Conservation (phyloP, 1,140 invertebrate species). For the Platyura marginata region DNA sequence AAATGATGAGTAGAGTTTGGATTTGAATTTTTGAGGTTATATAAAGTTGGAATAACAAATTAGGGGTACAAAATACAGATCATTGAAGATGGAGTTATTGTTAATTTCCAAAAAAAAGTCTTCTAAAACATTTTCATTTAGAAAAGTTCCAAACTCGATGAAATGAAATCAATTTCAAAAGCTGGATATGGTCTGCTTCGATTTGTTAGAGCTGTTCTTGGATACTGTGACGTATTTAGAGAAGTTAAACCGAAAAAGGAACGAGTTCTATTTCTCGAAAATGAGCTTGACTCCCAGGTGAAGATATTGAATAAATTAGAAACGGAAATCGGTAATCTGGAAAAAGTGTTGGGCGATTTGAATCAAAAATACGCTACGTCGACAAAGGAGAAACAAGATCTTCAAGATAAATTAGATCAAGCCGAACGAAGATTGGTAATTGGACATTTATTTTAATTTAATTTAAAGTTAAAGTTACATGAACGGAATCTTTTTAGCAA, state of each 20-base stretch:
- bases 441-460: too few relatives aligned
- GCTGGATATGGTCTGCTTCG: conserved; percentile 68
- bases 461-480: too few relatives aligned
- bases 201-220: conserved; percentile 69
- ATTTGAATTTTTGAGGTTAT: too few relatives aligned
- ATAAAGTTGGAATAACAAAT: too few relatives aligned
- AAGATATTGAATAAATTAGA: conserved; percentile 57
- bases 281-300: conserved; percentile 32
- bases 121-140: too few relatives aligned
- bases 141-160: conserved; percentile 49
- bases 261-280: conserved; percentile 53
- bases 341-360: conserved; percentile 44
- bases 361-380: conserved; percentile 58
- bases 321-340: conserved; percentile 50
- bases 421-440: conserved; percentile 52
- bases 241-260: conserved; percentile 81
- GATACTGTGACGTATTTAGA: conserved; percentile 65
- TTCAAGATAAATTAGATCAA: conserved; percentile 69
- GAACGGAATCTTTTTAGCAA: neutral
- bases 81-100: too few relatives aligned
- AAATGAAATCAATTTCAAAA: conserved; percentile 56
- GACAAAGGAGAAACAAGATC: conserved; percentile 46
- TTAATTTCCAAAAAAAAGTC: too few relatives aligned
- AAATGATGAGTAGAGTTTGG: too few relatives aligned
- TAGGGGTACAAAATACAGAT: too few relatives aligned